phyloP scores from a whole-genome alignment of 64 coral and sea anemone genomes.

The Montipora sp. region DNA sequence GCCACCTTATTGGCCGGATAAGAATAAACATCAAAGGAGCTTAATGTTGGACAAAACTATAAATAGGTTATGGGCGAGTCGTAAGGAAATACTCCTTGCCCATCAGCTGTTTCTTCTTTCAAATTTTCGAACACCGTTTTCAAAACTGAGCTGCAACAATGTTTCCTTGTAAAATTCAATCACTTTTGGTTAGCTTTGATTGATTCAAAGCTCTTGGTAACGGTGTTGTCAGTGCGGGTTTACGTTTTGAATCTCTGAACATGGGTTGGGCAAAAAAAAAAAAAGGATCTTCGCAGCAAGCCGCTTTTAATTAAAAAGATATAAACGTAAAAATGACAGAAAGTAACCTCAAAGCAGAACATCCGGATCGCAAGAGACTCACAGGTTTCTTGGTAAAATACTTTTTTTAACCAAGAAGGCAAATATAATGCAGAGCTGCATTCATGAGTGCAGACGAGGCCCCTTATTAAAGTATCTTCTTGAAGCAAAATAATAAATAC shows the following conservation, averaged over 20 bases:
- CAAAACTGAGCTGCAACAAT: not conserved
- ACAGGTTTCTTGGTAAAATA: conserved; percentile 11
- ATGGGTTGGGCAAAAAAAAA: too few relatives aligned
- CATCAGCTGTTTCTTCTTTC: not conserved
- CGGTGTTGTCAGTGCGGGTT: too few relatives aligned
- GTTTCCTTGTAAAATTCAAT: not conserved
- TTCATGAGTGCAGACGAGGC: too few relatives aligned
- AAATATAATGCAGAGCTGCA: not conserved
- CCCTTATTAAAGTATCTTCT: too few relatives aligned
- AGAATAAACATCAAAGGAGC: not conserved
- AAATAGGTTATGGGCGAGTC: conserved; percentile 25
- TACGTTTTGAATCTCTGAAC: too few relatives aligned
- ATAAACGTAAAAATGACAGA: not conserved
- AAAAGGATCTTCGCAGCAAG: not conserved
- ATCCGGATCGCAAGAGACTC: not conserved
- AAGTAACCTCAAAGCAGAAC: not conserved
- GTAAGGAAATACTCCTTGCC: not conserved
- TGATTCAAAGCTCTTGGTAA: not conserved
- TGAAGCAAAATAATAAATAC: too few relatives aligned
- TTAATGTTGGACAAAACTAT: not conserved
- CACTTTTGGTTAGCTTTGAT: not conserved
- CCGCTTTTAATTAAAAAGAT: conserved; percentile 1
- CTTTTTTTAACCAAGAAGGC: not conserved
- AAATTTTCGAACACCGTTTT: not conserved
- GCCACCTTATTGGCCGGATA: not conserved